These are phyloP conservation scores for Deroptyus accipitrinus DNA, from an alignment of 2,113 vertebrate species.

Conservation along the genomic window DNA sequence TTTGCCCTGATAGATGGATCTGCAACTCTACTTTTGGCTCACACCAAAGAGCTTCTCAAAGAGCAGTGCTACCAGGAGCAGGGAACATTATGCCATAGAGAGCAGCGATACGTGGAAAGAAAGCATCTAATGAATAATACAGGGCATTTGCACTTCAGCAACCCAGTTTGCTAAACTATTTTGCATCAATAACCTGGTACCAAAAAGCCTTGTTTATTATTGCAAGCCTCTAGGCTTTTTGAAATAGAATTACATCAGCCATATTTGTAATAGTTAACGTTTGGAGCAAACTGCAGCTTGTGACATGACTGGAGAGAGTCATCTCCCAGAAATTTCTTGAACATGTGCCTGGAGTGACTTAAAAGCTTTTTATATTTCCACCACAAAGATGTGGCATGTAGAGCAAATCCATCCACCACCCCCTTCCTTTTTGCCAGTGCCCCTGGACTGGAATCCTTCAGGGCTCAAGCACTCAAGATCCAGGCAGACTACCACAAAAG, in stretches of 20 bases:
- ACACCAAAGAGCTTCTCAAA: constrained; percentile 22
- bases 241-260: constrained; percentile 64
- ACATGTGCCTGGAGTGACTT: accelerated
- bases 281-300: neutral
- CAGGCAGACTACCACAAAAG: neutral
- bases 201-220: constrained; percentile 61
- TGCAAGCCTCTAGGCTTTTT: constrained; percentile 51
- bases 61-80: neutral
- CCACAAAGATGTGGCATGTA: neutral
- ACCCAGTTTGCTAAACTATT: constrained; percentile 69
- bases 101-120: constrained; percentile 56
- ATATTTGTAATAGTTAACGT: neutral
- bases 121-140: constrained; percentile 66
- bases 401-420: neutral
- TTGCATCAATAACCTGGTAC: constrained; percentile 66
- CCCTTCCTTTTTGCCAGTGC: neutral
- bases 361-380: neutral
- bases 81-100: neutral
- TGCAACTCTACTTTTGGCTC: constrained; percentile 32
- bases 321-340: neutral
- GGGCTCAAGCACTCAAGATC: neutral
- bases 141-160: constrained; percentile 55
- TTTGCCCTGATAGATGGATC: constrained; percentile 50
- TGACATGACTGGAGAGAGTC: neutral
- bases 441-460: neutral